Evolutionary conservation across 2,888 invertebrate genomes (phyloP), one percentile per base, ranked within the genome.

Genomic region (Aleiodes alternator): DNA sequence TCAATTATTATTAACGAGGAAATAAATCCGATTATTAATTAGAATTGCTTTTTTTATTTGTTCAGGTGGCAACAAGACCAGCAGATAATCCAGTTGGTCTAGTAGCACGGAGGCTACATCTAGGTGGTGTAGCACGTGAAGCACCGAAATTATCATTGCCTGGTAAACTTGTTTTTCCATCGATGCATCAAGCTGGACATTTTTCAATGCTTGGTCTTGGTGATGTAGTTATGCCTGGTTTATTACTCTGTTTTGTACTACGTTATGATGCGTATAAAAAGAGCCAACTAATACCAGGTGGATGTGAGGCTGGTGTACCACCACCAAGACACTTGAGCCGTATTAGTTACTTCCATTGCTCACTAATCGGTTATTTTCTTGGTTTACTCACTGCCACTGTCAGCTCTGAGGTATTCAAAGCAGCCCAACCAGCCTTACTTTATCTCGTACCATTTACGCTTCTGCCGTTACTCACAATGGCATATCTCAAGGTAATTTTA

Each of bases 261-360:
- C 96, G 98, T 55, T 98, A 98, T 90, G 98, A 98, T 91, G 98
- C 98, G 11, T 98, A 98, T 91, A 98, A 98, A 91, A 97, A 97
- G 90, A 94, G 96, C 69, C 96, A 96, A 87, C 92, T 95, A 68
- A 91, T 94, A 77, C 90, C 88, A 12, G 89, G 89, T 68, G 89
- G 89, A 69, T 93, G 93, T 86, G 92, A 93, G 84, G 91, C 92
- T 86, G 93, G 93, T 59, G 92, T 93, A 80, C 92, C 93, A 73
- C 92, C 91, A 6, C 93, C 91, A 12, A 85, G 89, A 66, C 89
- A 89, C 77, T 81, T 89, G 7, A 87, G 84, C 77, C 93, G 94
- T 81, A 92, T 96, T 86, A 97, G 97, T 87, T 98, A 98, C 92
- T 98, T 98, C 93, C 98, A 98, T 92, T 98, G 98, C 92, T 98